Evolutionary conservation across 2,113 vertebrate genomes (phyloP), one percentile per base, ranked within the genome.

Genomic region (Carlito syrichta): DNA sequence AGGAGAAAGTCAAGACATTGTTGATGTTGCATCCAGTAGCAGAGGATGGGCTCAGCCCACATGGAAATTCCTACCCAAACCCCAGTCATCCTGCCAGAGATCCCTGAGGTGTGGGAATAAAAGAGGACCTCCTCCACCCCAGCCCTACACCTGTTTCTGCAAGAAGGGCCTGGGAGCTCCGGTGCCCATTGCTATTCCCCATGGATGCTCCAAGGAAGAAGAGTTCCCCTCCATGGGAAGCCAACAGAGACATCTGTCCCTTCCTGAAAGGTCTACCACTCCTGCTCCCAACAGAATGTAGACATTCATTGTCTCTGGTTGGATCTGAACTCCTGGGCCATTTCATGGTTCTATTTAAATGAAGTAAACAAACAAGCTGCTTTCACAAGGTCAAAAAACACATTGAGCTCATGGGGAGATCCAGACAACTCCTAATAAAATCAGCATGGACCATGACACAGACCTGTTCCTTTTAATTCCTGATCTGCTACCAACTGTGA

Each of bases 401-500:
- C 25, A 83, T 0, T 52, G 68, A 43, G 56, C 94, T 94, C 94
- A 62, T 19, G 17, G 16, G 54, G 73, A 88, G 79, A 74, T 48
- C 73, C 82, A 35, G 50, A 91, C 19, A 83, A 19, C 38, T 79
- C 45, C 91, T 93, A 74, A 93, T 81, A 71, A 89, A 95, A 71
- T 88, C 91, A 94, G 86, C 82, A 86, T 76, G 83, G 52, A 68
- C 68, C 77, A 74, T 7, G 14, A 73, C 48, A 90, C 77, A 94
- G 50, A 71, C 78, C 76, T 74, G 25, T 89, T 92, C 13, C 0
- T 92, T 92, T 86, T 92, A 81, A 91, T 78, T 93, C 58, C 69
- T 73, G 25, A 88, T 89, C 74, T 45, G 52, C 69, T 73, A 89
- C 86, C 91, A 91, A 85, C 63, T 89, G 89, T 45, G 83, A 95